Evolutionary conservation across 2,888 invertebrate genomes (phyloP), one percentile per base, ranked within the genome.

Genomic region (Drosophila multiciliata): DNA sequence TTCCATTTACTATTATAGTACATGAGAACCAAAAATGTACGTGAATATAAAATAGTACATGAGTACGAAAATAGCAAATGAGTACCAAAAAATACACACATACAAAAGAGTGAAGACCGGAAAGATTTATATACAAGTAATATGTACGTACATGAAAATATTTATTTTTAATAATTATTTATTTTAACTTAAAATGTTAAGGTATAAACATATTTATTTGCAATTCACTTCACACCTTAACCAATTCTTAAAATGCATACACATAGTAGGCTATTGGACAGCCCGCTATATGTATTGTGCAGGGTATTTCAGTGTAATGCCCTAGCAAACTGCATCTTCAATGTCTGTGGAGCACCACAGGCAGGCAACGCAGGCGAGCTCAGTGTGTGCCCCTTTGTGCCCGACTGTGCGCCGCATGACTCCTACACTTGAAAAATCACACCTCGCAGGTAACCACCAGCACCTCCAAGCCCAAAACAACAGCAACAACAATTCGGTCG

Each of bases 391-490:
- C 36, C 55, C 26, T 40, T 26, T 32, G 66, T 71, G 74, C 66
- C 81, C 66, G 79, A 54, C 83, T 82, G 87, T 79, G 88, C 90
- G 67, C 90, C 65, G 90, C 90, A 82, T 90, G 90, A 91, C 89
- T 90, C 90, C 90, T 89, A 87, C 90, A 90, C 91, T 91, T 86
- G 86, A 87, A 82, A 89, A 83, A 79, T 90, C 89, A 90, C 90
- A 90, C 90, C 90, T 91, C 87, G 74, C 64, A 64, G 63, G 69
- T 70, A 71, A 50, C 52, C 42, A 55, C 58, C 42, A 55, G 55
- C 76, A 62, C 49, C 63, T 72, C 50, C 67, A 58, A 63, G 49
- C 48, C 40, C 59, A 32, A 54, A 53, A 52, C 50, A 66, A 42
- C 61, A 74, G 59, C 58, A 73, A 60, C 15, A 42, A 32, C 32